Base-by-base conservation (phyloP, 2,888 invertebrate species). In the Dynastes tityus region DNA sequence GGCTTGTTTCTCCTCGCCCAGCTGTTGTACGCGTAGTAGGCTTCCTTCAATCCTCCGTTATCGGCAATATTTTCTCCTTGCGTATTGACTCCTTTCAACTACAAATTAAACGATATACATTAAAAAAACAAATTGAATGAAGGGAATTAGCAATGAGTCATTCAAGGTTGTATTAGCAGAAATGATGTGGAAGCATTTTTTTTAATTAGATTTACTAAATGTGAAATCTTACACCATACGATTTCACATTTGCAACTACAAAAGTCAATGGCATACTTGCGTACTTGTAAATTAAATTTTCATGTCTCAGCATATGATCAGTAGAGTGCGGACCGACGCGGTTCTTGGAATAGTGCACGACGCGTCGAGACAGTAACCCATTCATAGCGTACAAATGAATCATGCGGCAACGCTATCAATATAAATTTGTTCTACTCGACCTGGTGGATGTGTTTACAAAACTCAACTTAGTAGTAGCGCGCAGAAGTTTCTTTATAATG, bases 31-130 rank as follows among this genome's bases (percentile, higher is more conserved):
- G 96, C 97, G 80, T 93, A 90, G 88, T 97, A 98, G 0, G 97
- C 95, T 87, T 96, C 95, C 87, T 97, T 97, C 81, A 97, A 93
- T 0, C 97, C 98, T 1, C 97, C 97, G 86, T 97, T 98, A 87
- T 98, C 98, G 0, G 98, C 98, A 78, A 98, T 98, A 87, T 98
- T 98, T 88, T 98, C 98, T 13, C 97, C 97, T 89, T 97, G 96
- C 0, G 97, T 97, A 85, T 96, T 96, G 79, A 97, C 93, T 73
- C 98, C 98, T 85, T 97, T 97, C 75, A 98, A 87, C 96, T 96
- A 85, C 2, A 87, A 85, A 80, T 80, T 85, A 83, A 79, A 81
- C 75, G n/a, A 1, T 45, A 8, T 9, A 9, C 2, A 45, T 9
- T 11, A 45, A 45, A 11, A 45, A 45, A 45, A 2, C 9, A 6